Evolutionary conservation across 1,140 invertebrate genomes (phyloP), one percentile per base, ranked within the genome.

Genomic region (Spodoptera litura): DNA sequence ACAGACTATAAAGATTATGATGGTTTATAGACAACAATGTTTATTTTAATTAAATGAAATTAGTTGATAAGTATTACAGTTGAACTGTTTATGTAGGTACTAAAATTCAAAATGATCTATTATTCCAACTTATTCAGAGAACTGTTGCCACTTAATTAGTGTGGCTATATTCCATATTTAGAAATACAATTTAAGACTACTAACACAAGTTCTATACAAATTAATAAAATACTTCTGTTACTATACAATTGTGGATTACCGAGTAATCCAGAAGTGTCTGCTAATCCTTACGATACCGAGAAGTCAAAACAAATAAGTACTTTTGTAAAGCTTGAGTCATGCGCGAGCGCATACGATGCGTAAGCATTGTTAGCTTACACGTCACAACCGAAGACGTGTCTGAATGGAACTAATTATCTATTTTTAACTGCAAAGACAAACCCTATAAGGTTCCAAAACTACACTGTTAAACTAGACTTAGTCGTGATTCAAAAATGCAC

Each of bases 241-340:
- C 27, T 70, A 53, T 53, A 53, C 44, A 31, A 12, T 27, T 53
- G 52, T 53, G 27, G 66, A 70, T 70, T 71, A 71, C 68, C 31
- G 27, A 38, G 68, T 71, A 56, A 71, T 71, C 51, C 49, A 12
- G 52, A 35, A 71, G 52, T 56, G 51, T 53, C 6, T 20, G 66
- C 3, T 71, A 71, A 55, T 56, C 51, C 31, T 55, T 56, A 15
- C 25, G 27, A 35, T 71, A 71, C 68, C n/a, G 68, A 56, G 68
- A 71, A 71, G 13, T 53, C 68, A 71, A 53, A 55, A 71, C 68
- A 71, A 71, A 71, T 38, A 71, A 56, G 27, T 71, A 56, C 27
- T 15, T 56, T 35, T 11, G 53, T 31, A 15, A 20, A 38, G 68
- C 31, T 15, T 71, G 68, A 71, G 52, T 71, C 68, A 71, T 71